Evolutionary conservation across 2,113 vertebrate species (phyloP).

Genomic region (Sarotherodon lohbergeri): DNA sequence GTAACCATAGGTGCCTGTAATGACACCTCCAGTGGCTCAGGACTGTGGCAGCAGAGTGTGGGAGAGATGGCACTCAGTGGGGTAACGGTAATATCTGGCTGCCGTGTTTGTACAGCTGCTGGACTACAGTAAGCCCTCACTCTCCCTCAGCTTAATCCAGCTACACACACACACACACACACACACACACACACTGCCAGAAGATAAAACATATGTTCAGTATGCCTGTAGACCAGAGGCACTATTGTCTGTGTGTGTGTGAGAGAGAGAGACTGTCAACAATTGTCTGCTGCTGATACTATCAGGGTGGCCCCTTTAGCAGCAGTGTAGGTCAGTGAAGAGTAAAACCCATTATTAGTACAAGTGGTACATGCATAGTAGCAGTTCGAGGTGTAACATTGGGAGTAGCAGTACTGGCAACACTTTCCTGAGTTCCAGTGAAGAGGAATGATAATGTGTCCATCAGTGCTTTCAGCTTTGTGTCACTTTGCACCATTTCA

Average conservation of each 20-base stretch:
- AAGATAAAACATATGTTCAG: neutral
- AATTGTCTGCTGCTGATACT: neutral
- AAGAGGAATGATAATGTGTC: neutral
- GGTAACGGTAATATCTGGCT: conserved; percentile 59
- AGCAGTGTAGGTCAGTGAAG: neutral
- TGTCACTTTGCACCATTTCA: neutral
- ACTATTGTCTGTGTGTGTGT: neutral
- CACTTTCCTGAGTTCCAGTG: neutral
- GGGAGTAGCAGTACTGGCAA: neutral
- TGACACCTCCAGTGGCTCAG: conserved; percentile 15
- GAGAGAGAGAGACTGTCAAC: neutral
- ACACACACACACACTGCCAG: neutral
- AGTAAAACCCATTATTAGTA: neutral
- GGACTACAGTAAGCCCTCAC: conserved; percentile 55
- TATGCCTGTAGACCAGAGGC: neutral
- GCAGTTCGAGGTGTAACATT: neutral
- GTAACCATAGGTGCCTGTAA: conserved; percentile 20
- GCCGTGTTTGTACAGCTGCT: conserved; percentile 73
- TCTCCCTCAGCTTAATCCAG: conserved; percentile 38
- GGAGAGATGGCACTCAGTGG: conserved; percentile 50
- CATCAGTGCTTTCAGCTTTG: neutral
- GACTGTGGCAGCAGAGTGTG: conserved; percentile 25
- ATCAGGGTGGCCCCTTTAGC: neutral
- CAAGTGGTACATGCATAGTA: neutral
- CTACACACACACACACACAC: neutral